A percentile compares a stretch with the other conserved stretches of the same genome.
Conservation (phyloP, 2,113 vertebrate genomes). For the Alethe diademata region DNA sequence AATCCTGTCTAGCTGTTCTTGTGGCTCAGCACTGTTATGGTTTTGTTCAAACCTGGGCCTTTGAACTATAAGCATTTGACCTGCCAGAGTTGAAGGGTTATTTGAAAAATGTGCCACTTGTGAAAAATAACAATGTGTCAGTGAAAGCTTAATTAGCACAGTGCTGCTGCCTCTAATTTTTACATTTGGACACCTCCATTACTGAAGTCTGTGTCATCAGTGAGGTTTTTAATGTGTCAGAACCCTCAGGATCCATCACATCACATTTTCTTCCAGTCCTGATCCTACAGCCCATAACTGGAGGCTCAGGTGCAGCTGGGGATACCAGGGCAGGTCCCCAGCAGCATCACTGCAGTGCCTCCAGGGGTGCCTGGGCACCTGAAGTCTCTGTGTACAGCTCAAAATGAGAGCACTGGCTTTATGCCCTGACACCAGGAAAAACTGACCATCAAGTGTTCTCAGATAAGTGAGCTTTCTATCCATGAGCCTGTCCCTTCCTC, state of each 20-base stretch:
- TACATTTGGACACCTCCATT: background rate
- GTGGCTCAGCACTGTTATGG: background rate
- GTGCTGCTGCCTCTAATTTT: background rate
- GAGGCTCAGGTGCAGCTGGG: background rate
- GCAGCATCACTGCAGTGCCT: accelerated
- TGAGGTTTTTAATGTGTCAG: background rate
- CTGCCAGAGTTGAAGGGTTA: background rate
- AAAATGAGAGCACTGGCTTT: background rate
- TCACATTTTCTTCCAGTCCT: background rate
- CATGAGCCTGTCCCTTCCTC: background rate
- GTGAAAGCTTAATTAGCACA: background rate
- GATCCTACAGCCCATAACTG: accelerated
- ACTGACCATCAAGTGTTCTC: background rate
- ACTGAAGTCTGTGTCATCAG: background rate
- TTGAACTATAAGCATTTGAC: background rate
- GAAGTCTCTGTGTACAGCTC: accelerated
- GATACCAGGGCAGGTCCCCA: background rate
- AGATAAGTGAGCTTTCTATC: no score
- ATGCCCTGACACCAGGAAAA: no score
- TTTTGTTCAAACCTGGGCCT: background rate
- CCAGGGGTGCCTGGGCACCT: background rate
- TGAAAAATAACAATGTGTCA: background rate
- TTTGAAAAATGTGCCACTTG: background rate
- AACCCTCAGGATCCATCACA: background rate
- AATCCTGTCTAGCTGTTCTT: background rate